These are phyloP conservation scores for Podarcis siculus DNA, from an alignment of 2,797 vertebrate species.

Conservation along the genomic window DNA sequence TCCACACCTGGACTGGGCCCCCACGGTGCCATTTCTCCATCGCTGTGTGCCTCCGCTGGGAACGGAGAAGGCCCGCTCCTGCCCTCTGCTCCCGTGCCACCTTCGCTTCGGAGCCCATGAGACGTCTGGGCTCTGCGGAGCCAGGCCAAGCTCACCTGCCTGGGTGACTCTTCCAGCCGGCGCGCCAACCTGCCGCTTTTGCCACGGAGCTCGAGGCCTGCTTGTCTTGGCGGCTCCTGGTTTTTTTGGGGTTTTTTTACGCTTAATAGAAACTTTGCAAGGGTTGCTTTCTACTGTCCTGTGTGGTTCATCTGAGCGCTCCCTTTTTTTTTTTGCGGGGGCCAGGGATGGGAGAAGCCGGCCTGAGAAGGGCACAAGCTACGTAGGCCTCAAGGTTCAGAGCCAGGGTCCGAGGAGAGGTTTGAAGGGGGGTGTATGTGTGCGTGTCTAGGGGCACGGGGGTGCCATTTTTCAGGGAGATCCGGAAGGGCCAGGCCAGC, in stretches of 20 bases:
- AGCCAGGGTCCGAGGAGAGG: neutral
- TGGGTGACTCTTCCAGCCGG: rapidly evolving
- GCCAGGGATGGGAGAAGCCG: rapidly evolving
- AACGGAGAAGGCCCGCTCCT: neutral
- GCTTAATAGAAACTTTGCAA: conserved; percentile 27
- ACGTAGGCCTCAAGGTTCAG: neutral
- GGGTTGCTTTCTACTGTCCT: conserved; percentile 46
- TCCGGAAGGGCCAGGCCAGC: neutral
- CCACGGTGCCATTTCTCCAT: neutral
- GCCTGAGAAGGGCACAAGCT: neutral
- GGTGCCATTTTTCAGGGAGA: conserved; percentile 44
- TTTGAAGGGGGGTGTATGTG: rapidly evolving
- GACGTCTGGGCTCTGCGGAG: neutral
- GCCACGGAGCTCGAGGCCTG: neutral
- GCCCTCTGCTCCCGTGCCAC: conserved; percentile 36
- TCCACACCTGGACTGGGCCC: neutral
- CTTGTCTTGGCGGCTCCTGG: conserved; percentile 57
- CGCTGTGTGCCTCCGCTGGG: neutral
- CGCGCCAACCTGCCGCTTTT: neutral
- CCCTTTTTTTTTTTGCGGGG: conserved; percentile 22
- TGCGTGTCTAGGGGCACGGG: conserved; percentile 1
- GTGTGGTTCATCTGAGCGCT: conserved; percentile 18
- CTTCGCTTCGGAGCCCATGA: neutral
- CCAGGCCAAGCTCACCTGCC: neutral
- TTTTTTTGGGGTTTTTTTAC: neutral